Base-by-base conservation (phyloP, 1,140 invertebrate species). In the Lepidurus packardi region DNA sequence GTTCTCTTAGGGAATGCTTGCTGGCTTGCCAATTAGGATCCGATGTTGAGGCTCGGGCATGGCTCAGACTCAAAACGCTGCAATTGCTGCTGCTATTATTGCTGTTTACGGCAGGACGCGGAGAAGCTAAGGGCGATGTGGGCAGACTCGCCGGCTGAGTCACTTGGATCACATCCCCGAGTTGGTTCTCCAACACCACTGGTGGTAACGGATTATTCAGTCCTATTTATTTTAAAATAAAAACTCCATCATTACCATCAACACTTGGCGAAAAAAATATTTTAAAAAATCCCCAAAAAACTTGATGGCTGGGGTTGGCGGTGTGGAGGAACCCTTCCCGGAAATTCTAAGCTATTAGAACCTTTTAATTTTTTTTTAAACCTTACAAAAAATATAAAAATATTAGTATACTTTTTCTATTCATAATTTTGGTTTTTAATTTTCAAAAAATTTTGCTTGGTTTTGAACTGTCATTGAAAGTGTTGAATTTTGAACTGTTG, bases 1-100 rank as follows among this genome's bases (percentile, higher is more conserved):
- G 87, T 86, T 96, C 94, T 24, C 94, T 86, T n/a, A 96, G 91
- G 9, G 91, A 93, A 21, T 92, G 89, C 84, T 94, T 94, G 42
- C 89, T 90, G 7, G 93, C 92, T 84, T 95, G 93, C 94, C 93
- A 95, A 84, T 95, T 95, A 1, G 92, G 93, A 84, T 96, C 93
- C 76, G 91, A 87, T 4, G 93, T 95, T 84, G 80, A 82, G 16
- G 76, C 79, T 34, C 76, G 73, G 10, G 79, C 75, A 74, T 76
- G 73, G 74, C 74, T 80, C 73, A 80, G 78, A 73, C 76, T 78
- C 5, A 80, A 78, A n/a, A 73, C 73, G 41, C 43, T 73, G 78
- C 73, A 45, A 43, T 9, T 47, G 2, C 42, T 77, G 76, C 10
- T 75, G 16, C 43, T 75, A 10, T 13, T 75, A 75, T 42, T 42